phyloP scores from a whole-genome alignment of 92 coral and sea anemone genomes.

The Porites rus region DNA sequence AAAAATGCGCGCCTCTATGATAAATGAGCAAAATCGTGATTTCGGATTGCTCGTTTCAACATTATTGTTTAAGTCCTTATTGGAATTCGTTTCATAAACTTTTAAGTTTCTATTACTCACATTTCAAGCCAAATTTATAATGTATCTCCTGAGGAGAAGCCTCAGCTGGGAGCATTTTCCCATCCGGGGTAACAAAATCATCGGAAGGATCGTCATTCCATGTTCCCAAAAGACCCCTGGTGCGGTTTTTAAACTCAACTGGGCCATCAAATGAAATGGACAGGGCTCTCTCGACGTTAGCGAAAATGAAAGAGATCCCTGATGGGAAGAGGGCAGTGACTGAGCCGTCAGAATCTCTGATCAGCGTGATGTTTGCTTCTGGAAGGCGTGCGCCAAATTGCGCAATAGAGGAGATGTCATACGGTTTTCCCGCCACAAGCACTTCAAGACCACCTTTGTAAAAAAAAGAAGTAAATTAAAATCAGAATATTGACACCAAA shows the following conservation, averaged over 20 bases:
- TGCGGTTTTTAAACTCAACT: conserved; percentile 51
- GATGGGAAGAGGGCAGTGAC: conserved; percentile 53
- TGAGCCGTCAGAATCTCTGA: conserved; percentile 28
- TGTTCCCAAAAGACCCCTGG: conserved; percentile 83
- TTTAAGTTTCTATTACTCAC: conserved; percentile 46
- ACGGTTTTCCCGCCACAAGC: conserved; percentile 17
- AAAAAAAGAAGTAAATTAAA: background rate
- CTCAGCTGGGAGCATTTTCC: conserved; percentile 65
- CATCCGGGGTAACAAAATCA: conserved; percentile 74
- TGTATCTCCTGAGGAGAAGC: conserved; percentile 76
- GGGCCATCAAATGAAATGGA: conserved; percentile 69
- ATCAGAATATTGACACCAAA: no score
- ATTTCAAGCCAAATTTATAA: conserved; percentile 78
- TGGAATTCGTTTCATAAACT: background rate
- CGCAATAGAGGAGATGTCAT: conserved; percentile 10
- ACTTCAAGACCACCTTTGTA: conserved; percentile 27
- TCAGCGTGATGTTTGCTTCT: conserved; percentile 31
- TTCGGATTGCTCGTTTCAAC: no score
- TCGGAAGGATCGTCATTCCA: conserved; percentile 81
- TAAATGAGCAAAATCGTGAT: no score
- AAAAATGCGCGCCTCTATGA: no score
- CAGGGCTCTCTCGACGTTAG: conserved; percentile 45
- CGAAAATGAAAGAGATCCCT: conserved; percentile 59
- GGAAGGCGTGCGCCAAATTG: background rate
- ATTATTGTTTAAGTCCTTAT: no score